Percentiles rank a stretch among this genome's conserved stretches.
phyloP scores from a whole-genome alignment of 2,113 vertebrate genomes.

The Marcusenius ussheri region DNA sequence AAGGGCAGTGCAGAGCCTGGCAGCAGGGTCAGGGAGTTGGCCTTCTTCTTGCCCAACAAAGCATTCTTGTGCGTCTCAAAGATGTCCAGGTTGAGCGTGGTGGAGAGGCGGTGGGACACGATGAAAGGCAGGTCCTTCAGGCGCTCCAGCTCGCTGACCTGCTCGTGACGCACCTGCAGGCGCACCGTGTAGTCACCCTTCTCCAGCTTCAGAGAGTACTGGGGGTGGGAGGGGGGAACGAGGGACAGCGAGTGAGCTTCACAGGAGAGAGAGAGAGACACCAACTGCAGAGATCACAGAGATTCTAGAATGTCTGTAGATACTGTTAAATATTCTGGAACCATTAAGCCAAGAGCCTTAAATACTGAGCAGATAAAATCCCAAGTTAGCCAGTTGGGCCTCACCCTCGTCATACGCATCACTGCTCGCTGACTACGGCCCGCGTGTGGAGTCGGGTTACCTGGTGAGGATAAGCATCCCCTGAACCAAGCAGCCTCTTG shows the following conservation, averaged over 20 bases:
- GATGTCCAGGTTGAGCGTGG: constrained; percentile 81
- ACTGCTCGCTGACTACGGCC: background rate
- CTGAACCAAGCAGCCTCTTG: constrained; percentile 90
- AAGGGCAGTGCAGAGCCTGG: constrained; percentile 82
- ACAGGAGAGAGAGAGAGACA: background rate
- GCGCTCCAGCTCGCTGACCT: constrained; percentile 86
- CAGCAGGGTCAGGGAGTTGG: constrained; percentile 77
- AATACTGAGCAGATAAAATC: background rate
- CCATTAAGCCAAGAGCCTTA: background rate
- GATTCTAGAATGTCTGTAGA: background rate
- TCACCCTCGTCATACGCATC: background rate
- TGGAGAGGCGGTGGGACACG: constrained; percentile 88
- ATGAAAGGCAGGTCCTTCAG: constrained; percentile 92
- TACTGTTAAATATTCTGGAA: background rate
- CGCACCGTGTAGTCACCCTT: constrained; percentile 94
- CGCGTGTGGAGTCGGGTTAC: constrained; percentile 46
- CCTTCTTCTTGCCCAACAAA: constrained; percentile 90
- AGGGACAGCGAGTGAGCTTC: background rate
- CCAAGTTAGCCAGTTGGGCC: background rate
- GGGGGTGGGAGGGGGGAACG: constrained; percentile 28
- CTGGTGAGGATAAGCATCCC: constrained; percentile 98
- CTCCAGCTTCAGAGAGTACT: constrained; percentile 97
- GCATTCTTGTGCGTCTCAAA: constrained; percentile 88
- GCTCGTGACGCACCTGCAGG: constrained; percentile 92
- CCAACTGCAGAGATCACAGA: background rate